Base-by-base conservation (phyloP, 2,113 vertebrate species). In the Ammospiza caudacuta region DNA sequence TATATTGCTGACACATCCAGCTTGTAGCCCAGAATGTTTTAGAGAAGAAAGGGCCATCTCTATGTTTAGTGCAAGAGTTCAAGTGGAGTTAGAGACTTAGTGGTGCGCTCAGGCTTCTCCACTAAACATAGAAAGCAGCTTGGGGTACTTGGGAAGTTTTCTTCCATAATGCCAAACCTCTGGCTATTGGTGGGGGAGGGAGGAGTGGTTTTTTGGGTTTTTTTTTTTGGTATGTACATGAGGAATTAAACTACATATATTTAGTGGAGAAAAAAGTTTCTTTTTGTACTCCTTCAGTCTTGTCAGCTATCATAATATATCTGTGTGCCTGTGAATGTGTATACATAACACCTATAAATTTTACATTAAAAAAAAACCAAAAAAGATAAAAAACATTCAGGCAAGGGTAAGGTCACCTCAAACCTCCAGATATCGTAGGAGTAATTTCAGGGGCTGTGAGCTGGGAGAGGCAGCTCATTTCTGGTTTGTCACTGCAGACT, bases 61-160 rank as follows among this genome's bases (percentile, higher is more conserved):
- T 91, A 22, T 90, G 73, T 89, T 96, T 89, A 92, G 91, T 89
- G 91, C 68, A 89, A 92, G 33, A 93, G 94, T 92, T 95, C 91
- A 87, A 92, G 80, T 41, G 73, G 83, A 89, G 76, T 90, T 93
- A 73, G 4, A 68, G 78, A n/a, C 88, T 68, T 73, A 77, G 52
- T 63, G 39, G 59, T 47, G 47, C 5, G 18, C 46, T 90, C 83
- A 57, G 33, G 31, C 80, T 57, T 37, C 54, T 57, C 21, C 57
- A 75, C 92, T 94, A 90, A 86, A 73, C 37, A 69, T 19, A 96
- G 91, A 69, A 92, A 95, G 13, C 73, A 94, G 51, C 83, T 78
- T 91, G 57, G 37, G 54, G 55, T 83, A 52, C 70, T 87, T 91
- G 16, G 70, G 19, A 92, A 72, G 3, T 44, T 78, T 84, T 72